Conservation (phyloP, 2,113 vertebrate species). For the Perccottus glenii region DNA sequence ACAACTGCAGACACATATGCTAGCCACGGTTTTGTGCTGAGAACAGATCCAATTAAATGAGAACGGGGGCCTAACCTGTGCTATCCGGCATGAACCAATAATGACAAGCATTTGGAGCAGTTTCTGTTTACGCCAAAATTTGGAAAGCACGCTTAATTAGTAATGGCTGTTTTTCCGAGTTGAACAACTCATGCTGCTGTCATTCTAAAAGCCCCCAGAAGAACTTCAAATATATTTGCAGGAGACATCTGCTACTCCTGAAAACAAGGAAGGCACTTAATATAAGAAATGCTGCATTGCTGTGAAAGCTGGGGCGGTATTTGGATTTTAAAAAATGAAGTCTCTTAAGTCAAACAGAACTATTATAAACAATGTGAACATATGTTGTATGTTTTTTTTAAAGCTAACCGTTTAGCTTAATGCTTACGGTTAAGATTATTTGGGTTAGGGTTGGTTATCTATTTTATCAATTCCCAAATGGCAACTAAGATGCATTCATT, state of each 20-base stretch:
- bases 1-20: slow-evolving; percentile 6
- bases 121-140: slow-evolving; percentile 47
- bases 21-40: not conserved
- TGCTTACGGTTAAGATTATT: too few species aligned
- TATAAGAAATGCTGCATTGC: slow-evolving; percentile 8
- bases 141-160: slow-evolving; percentile 53
- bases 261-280: slow-evolving; percentile 7
- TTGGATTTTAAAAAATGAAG: not conserved
- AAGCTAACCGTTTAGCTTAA: too few species aligned
- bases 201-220: slow-evolving; percentile 33
- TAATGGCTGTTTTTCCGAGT: slow-evolving; percentile 60
- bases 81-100: slow-evolving; percentile 35
- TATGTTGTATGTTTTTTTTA: not conserved
- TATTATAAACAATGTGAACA: not conserved
- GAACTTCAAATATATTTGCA: slow-evolving; percentile 35
- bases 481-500: too few species aligned
- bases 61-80: slow-evolving; percentile 34
- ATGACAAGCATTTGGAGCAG: slow-evolving; percentile 48
- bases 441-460: too few species aligned
- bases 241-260: slow-evolving; percentile 41
- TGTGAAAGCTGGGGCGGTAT: not conserved
- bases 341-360: not conserved
- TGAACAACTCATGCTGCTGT: slow-evolving; percentile 39
- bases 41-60: slow-evolving; percentile 40
- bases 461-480: too few species aligned